Evolutionary conservation across 2,888 invertebrate species (phyloP), one percentile per base, ranked within the genome.

Genomic region (Scaptomyza tumidula): DNA sequence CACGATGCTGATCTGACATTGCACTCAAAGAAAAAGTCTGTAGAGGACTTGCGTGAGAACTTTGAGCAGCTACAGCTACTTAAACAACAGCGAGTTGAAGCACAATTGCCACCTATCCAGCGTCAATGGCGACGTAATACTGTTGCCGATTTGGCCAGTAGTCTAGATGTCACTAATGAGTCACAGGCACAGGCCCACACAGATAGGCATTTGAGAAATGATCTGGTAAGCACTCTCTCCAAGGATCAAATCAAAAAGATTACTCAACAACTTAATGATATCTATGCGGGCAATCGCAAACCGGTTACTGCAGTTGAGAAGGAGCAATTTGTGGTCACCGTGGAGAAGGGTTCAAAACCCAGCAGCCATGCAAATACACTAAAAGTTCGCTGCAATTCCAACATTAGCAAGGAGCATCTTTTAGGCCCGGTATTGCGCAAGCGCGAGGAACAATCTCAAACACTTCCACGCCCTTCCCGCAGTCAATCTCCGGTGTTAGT

Each of bases 191-290:
- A 24, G 1, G n/a, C 46, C 16, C 58, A 79, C 3, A 93, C 92
- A 76, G 83, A 94, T 90, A 88, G 93, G 89, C 95, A 96, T 9
- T 93, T 96, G 11, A 96, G 96, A 7, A 95, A 95, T 85, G 94
- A 95, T 64, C 93, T 97, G 56, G 97, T 97, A 94, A 97, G 96
- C 87, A 97, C 97, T 82, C 92, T 97, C 45, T 96, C 97, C 0
- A 95, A 95, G 92, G 96, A 97, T 73, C 97, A 97, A 92, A 95
- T 97, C 0, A 95, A 95, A 80, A 95, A 96, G 29, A 93, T 97
- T 44, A 97, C 96, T 90, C 94, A 94, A 78, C 97, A 97, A 90
- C 91, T 97, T 0, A 95, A 95, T 79, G 96, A 97, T 75, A 97
- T 97, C 68, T 97, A 97, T 79, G 95, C 95, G 54, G 79, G 72